A percentile compares a stretch with the other conserved stretches of the same genome.
Evolutionary conservation across 2,888 invertebrate genomes (phyloP).

Genomic region (Tachina lurida): DNA sequence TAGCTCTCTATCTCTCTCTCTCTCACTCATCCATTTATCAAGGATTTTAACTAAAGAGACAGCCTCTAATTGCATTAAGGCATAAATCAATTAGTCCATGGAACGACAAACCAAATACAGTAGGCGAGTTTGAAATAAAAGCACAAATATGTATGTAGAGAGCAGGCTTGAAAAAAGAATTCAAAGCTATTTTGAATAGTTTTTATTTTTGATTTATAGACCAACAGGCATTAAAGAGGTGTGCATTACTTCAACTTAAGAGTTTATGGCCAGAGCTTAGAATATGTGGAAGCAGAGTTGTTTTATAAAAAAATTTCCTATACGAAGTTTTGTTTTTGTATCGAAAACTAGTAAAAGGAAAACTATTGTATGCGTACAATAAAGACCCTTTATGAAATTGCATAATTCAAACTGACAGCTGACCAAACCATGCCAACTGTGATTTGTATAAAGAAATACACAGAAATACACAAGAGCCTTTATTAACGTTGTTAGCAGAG

Average conservation of each 20-base stretch:
- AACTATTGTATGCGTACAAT: background rate
- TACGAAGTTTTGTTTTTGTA: background rate
- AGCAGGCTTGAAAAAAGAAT: background rate
- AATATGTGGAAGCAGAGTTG: background rate
- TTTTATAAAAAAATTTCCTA: background rate
- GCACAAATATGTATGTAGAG: background rate
- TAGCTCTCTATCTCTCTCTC: background rate
- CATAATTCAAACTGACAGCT: constrained; percentile 66
- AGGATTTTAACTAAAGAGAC: constrained; percentile 12
- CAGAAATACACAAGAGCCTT: background rate
- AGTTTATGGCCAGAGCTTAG: constrained; percentile 12
- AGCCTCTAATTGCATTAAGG: constrained; percentile 64
- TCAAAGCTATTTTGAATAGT: background rate
- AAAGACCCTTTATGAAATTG: constrained; percentile 34
- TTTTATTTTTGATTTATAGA: constrained; percentile 63
- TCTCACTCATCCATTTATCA: constrained; percentile 36
- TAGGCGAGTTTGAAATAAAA: constrained; percentile 13
- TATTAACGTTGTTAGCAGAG: background rate
- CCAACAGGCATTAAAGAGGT: constrained; percentile 17
- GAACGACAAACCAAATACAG: constrained; percentile 42
- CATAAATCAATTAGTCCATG: constrained; percentile 68
- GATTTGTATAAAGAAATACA: constrained; percentile 8
- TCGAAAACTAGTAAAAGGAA: constrained; percentile 6
- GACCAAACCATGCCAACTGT: constrained; percentile 57
- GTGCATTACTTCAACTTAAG: constrained; percentile 30